phyloP scores from a whole-genome alignment of 2,797 vertebrate genomes.

The Taenioides sp. region DNA sequence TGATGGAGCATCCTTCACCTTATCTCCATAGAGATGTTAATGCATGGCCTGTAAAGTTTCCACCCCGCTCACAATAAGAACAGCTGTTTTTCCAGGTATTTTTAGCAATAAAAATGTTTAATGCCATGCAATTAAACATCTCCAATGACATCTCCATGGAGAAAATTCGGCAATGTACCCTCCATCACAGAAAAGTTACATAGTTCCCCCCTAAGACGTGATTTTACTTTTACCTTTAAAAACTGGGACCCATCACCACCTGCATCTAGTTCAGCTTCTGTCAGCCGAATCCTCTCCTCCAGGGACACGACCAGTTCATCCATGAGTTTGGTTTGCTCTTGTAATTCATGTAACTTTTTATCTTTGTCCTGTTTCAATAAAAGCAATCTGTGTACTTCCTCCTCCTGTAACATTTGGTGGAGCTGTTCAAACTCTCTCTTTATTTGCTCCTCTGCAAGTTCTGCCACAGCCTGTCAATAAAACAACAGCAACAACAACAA shows the following conservation, averaged over 20 bases:
- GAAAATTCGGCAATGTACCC: not conserved
- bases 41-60: too few relatives aligned
- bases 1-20: not conserved
- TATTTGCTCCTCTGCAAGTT: slow-evolving; percentile 37
- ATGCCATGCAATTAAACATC: too few relatives aligned
- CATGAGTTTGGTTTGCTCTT: slow-evolving; percentile 28
- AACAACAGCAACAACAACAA: not conserved
- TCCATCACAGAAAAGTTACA: not conserved
- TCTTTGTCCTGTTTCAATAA: slow-evolving; percentile 50
- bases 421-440: slow-evolving; percentile 71
- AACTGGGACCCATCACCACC: slow-evolving; percentile 36
- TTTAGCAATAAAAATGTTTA: too few relatives aligned
- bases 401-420: slow-evolving; percentile 70
- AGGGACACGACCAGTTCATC: slow-evolving; percentile 27
- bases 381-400: slow-evolving; percentile 52
- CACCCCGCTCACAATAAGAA: too few relatives aligned
- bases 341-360: slow-evolving; percentile 37
- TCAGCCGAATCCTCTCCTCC: slow-evolving; percentile 38
- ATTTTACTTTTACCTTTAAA: slow-evolving; percentile 37
- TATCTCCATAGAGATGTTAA: too few relatives aligned
- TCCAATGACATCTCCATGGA: not conserved
- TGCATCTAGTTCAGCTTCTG: slow-evolving; percentile 30
- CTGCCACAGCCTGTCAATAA: slow-evolving; percentile 27
- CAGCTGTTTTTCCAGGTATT: too few relatives aligned
- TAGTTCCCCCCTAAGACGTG: not conserved